Conservation (phyloP, 2,797 vertebrate species). For the Sarcoramphus papa region DNA sequence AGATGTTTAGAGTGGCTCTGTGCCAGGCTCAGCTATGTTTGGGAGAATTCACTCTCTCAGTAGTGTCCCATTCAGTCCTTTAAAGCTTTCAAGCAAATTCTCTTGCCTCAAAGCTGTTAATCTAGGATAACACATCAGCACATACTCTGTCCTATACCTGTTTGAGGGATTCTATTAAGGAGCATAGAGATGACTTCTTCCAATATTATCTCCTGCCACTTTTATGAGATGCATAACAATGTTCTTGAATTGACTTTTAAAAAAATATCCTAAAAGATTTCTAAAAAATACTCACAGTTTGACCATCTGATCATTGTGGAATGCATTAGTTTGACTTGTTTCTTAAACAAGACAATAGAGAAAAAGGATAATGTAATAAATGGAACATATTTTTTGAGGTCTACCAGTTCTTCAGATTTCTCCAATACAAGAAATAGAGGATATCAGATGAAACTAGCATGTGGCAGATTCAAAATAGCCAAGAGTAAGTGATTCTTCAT, state of each 20-base stretch:
- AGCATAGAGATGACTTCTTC: background rate
- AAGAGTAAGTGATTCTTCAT: background rate
- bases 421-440: background rate
- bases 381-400: background rate
- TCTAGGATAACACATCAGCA: background rate
- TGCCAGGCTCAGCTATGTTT: background rate
- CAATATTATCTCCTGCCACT: background rate
- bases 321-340: background rate
- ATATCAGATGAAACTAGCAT: background rate
- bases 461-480: background rate
- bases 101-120: background rate
- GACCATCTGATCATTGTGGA: background rate
- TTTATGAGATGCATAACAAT: background rate
- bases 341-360: background rate
- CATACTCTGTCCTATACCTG: background rate
- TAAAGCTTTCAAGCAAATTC: background rate
- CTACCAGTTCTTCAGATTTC: background rate
- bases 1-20: constrained; percentile 11
- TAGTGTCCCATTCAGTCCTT: background rate
- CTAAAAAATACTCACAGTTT: background rate
- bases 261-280: background rate
- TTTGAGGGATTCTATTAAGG: background rate
- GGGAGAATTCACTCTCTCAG: background rate
- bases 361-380: background rate
- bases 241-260: background rate